These are phyloP conservation scores for Plagodis pulveraria DNA, from an alignment of 2,888 invertebrate genomes.

Conservation along the genomic window DNA sequence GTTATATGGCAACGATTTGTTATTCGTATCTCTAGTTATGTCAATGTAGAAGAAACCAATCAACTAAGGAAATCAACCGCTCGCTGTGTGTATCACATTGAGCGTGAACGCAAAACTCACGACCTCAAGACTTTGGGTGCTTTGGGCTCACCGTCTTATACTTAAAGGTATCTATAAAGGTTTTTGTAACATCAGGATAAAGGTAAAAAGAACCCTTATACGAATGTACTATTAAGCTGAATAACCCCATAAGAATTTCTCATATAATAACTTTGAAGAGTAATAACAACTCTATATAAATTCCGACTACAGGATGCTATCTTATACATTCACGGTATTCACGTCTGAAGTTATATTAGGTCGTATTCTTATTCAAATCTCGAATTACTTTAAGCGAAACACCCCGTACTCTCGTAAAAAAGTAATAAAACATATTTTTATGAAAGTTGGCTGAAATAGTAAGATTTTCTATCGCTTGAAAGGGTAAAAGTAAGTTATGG, in stretches of 20 bases:
- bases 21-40: too few relatives aligned
- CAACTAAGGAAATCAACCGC: too few relatives aligned
- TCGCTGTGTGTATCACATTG: too few relatives aligned
- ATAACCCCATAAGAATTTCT: slow-evolving; percentile 8
- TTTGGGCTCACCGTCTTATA: too few relatives aligned
- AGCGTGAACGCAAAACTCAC: too few relatives aligned
- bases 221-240: not conserved
- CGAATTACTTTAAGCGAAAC: slow-evolving; percentile 18
- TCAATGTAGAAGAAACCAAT: too few relatives aligned
- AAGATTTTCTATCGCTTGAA: slow-evolving; percentile 12
- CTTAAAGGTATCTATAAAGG: too few relatives aligned
- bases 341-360: slow-evolving; percentile 19
- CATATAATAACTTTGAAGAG: slow-evolving; percentile 18
- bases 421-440: slow-evolving; percentile 21
- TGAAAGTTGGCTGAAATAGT: slow-evolving; percentile 16
- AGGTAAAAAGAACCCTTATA: too few relatives aligned
- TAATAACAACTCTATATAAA: slow-evolving; percentile 23
- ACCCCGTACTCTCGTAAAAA: slow-evolving; percentile 17
- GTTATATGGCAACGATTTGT: too few relatives aligned
- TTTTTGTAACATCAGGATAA: too few relatives aligned
- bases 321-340: slow-evolving; percentile 14
- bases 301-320: slow-evolving; percentile 9
- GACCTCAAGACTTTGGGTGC: too few relatives aligned
- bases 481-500: slow-evolving; percentile 6
- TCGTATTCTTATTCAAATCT: slow-evolving; percentile 26